A percentile compares a stretch with the other conserved stretches of the same genome.
phyloP scores from a whole-genome alignment of 2,113 vertebrate genomes.

The Cricetomys ansorgei region DNA sequence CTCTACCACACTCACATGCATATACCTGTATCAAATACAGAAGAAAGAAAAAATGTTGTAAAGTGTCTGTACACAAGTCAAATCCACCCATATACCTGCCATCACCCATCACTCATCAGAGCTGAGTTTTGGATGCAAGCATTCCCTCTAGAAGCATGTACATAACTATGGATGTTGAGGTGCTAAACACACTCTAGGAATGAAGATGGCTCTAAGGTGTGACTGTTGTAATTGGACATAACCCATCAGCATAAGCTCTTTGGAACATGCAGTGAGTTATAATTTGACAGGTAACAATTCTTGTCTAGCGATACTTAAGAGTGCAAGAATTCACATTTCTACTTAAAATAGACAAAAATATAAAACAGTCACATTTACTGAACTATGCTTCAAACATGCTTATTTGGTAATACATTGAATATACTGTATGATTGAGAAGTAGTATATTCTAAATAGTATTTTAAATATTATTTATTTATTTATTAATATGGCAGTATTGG shows the following conservation, averaged over 20 bases:
- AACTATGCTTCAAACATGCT: background rate
- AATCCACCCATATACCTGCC: too few relatives aligned
- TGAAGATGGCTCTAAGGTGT: background rate
- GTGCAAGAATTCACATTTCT: background rate
- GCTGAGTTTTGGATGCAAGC: too few relatives aligned
- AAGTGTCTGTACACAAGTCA: background rate
- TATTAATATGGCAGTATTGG: background rate
- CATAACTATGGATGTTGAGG: background rate
- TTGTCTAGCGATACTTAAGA: background rate
- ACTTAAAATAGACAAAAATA: background rate
- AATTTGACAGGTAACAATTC: background rate
- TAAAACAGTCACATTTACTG: background rate
- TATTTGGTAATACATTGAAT: conserved; percentile 49
- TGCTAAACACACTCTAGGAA: background rate
- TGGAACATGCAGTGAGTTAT: background rate
- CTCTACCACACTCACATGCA: background rate
- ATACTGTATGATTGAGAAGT: background rate
- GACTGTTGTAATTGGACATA: background rate
- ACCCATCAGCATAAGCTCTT: background rate
- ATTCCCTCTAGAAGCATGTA: background rate
- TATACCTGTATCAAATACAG: background rate
- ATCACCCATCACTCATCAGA: too few relatives aligned
- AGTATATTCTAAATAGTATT: background rate
- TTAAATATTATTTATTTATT: background rate
- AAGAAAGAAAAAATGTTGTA: background rate